These are phyloP conservation scores for Erythrolamprus reginae DNA, from an alignment of 2,113 vertebrate genomes.

Conservation along the genomic window DNA sequence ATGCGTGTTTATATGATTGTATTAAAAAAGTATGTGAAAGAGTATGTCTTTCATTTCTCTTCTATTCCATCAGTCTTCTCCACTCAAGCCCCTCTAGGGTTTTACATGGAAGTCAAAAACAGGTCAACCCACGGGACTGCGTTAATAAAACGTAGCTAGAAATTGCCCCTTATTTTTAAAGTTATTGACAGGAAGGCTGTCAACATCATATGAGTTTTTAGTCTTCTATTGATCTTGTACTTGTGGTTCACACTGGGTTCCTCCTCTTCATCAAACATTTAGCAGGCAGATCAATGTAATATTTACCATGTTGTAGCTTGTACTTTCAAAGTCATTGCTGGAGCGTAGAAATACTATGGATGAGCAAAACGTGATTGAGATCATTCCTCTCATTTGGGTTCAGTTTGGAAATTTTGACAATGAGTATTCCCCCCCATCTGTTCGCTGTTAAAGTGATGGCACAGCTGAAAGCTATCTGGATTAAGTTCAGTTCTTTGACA, in stretches of 20 bases:
- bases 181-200: neutral
- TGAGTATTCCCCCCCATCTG: constrained; percentile 40
- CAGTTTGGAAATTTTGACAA: constrained; percentile 37
- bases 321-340: constrained; percentile 56
- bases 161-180: neutral
- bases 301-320: constrained; percentile 51
- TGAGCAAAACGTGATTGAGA: constrained; percentile 47
- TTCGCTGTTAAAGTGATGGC: constrained; percentile 6
- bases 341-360: constrained; percentile 46
- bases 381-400: constrained; percentile 16
- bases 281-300: constrained; percentile 66
- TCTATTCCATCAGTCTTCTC: neutral
- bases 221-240: constrained; percentile 62
- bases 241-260: constrained; percentile 54
- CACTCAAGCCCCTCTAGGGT: neutral
- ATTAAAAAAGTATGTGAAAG: neutral
- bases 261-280: constrained; percentile 70
- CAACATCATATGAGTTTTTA: constrained; percentile 49
- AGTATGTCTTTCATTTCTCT: neutral
- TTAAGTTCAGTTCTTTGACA: constrained; percentile 32
- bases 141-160: neutral
- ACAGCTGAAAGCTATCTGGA: constrained; percentile 35
- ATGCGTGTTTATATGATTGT: neutral
- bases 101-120: neutral
- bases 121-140: neutral